A percentile compares a stretch with the other conserved stretches of the same genome.
phyloP scores from a whole-genome alignment of 1,140 invertebrate genomes.

The Tenebrio molitor region DNA sequence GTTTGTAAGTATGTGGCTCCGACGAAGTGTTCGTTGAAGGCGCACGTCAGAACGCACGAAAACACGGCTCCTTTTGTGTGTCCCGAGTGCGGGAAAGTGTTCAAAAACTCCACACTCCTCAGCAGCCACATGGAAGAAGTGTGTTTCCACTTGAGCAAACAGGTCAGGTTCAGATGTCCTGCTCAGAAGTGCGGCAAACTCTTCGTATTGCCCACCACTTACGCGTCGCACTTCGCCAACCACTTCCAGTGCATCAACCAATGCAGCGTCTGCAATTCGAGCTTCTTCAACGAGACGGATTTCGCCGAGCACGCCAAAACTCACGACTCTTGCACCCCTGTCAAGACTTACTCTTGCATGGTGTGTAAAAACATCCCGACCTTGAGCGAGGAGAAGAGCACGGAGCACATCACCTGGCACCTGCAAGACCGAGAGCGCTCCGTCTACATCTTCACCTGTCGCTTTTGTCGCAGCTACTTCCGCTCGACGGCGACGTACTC shows the following conservation, averaged over 20 bases:
- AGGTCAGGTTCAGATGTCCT: slow-evolving; percentile 66
- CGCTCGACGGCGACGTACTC: slow-evolving; percentile 58
- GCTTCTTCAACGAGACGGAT: slow-evolving; percentile 62
- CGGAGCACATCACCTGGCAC: slow-evolving; percentile 57
- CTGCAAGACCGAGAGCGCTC: slow-evolving; percentile 50
- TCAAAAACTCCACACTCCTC: slow-evolving; percentile 63
- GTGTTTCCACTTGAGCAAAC: slow-evolving; percentile 69
- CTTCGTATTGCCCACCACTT: slow-evolving; percentile 66
- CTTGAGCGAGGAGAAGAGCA: slow-evolving; percentile 32
- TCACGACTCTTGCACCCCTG: slow-evolving; percentile 45
- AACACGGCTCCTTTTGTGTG: slow-evolving; percentile 67
- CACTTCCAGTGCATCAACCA: slow-evolving; percentile 67
- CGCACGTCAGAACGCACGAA: slow-evolving; percentile 68
- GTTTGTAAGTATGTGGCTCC: slow-evolving; percentile 68
- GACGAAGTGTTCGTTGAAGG: slow-evolving; percentile 66
- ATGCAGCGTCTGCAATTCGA: slow-evolving; percentile 65
- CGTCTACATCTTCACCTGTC: slow-evolving; percentile 61
- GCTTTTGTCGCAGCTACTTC: slow-evolving; percentile 60
- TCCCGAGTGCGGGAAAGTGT: slow-evolving; percentile 69
- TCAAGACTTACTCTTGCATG: slow-evolving; percentile 56
- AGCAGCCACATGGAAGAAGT: slow-evolving; percentile 68
- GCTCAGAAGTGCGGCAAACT: slow-evolving; percentile 65
- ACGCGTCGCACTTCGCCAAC: slow-evolving; percentile 65
- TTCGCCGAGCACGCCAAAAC: slow-evolving; percentile 57
- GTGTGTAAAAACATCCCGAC: slow-evolving; percentile 48